These are phyloP conservation scores for Trematomus loennbergii DNA, from an alignment of 2,113 vertebrate genomes.

Conservation along the genomic window DNA sequence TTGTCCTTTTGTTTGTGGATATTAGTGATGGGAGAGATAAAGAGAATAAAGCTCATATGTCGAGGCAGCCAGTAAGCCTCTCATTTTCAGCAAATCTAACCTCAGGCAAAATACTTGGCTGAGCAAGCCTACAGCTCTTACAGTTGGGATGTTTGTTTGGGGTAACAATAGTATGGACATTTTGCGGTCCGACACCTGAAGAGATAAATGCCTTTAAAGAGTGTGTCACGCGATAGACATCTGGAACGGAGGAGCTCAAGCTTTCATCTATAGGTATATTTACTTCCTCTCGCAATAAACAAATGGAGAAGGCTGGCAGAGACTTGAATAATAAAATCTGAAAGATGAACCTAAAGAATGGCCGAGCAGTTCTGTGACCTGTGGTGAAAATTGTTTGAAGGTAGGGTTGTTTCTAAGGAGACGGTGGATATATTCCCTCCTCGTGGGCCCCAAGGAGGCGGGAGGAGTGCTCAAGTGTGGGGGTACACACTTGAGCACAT, in stretches of 20 bases:
- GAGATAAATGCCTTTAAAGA: slow-evolving; percentile 48
- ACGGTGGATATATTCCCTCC: background rate
- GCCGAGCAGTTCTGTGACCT: slow-evolving; percentile 35
- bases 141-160: slow-evolving; percentile 77
- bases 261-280: slow-evolving; percentile 60
- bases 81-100: slow-evolving; percentile 59
- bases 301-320: slow-evolving; percentile 33
- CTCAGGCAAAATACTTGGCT: slow-evolving; percentile 68
- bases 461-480: too few species aligned
- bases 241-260: slow-evolving; percentile 41
- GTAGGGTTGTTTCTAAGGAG: slow-evolving; percentile 33
- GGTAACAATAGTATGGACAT: slow-evolving; percentile 68
- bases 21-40: slow-evolving; percentile 67
- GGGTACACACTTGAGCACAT: background rate
- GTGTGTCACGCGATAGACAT: slow-evolving; percentile 55
- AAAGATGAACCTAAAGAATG: slow-evolving; percentile 51
- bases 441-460: slow-evolving; percentile 20
- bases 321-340: slow-evolving; percentile 32
- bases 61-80: slow-evolving; percentile 50
- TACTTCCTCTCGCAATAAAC: slow-evolving; percentile 36
- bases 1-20: slow-evolving; percentile 76
- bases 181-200: slow-evolving; percentile 46
- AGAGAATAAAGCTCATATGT: slow-evolving; percentile 66
- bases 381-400: slow-evolving; percentile 30
- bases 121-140: slow-evolving; percentile 66